These are phyloP conservation scores for Naja naja DNA, from an alignment of 2,113 vertebrate species.

Conservation along the genomic window DNA sequence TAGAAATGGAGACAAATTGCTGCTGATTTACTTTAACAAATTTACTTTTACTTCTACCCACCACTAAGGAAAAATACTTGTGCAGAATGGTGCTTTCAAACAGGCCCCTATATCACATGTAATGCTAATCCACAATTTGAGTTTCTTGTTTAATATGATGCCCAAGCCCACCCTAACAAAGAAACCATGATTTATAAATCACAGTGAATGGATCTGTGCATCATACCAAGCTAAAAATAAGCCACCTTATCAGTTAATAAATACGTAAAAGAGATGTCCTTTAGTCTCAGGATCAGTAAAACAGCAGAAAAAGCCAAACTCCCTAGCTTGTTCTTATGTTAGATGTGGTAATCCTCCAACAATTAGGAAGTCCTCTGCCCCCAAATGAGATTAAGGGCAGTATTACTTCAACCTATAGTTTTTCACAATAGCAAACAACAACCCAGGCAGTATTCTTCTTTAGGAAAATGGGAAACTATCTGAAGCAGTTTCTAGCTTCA, in stretches of 20 bases:
- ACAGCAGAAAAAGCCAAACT: not conserved
- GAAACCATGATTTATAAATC: not conserved
- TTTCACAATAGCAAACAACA: not conserved
- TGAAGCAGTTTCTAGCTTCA: slow-evolving; percentile 11
- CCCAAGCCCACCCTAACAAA: not conserved
- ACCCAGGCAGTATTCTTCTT: not conserved
- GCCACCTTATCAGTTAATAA: not conserved
- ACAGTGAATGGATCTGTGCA: not conserved
- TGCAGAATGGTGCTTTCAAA: not conserved
- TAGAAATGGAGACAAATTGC: not conserved
- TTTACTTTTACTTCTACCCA: slow-evolving; percentile 5
- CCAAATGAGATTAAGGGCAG: slow-evolving; percentile 12
- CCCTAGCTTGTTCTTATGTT: not conserved
- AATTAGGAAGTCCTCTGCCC: not conserved
- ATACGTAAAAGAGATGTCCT: not conserved
- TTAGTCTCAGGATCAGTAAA: not conserved
- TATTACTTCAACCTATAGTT: not conserved
- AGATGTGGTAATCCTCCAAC: not conserved
- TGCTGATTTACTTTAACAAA: not conserved
- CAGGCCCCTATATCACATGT: not conserved
- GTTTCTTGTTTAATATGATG: not conserved
- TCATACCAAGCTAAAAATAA: not conserved
- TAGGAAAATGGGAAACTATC: not conserved
- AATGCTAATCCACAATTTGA: not conserved
- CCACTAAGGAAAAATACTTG: not conserved